Base-by-base conservation (phyloP, 2,797 vertebrate genomes). In the Melanotaenia nigrans region DNA sequence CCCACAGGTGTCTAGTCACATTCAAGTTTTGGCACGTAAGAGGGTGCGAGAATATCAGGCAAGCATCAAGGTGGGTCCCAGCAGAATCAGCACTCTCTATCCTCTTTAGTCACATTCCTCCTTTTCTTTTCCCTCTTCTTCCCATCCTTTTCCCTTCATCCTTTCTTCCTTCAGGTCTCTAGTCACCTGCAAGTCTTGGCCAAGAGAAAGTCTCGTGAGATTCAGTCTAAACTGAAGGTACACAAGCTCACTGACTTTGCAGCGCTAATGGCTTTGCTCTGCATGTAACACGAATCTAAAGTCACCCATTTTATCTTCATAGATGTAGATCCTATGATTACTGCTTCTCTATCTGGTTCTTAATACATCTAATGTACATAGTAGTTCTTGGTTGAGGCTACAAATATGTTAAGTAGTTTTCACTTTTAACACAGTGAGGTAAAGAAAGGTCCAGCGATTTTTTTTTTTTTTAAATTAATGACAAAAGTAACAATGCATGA, bases 201-300 rank as follows among this genome's bases (percentile, higher is more conserved):
- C 92, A 96, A 96, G 90, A 95, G 97, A 97, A 97, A 97, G 94
- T 97, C 97, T 95, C 96, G 96, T 72, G 97, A 98, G 94, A 96
- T 97, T 96, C 97, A 97, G 95, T 96, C 96, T 95, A 97, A 97
- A 93, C 95, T 98, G 89, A 98, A 98, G 97, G 97, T 98, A 98
- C 87, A 95, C 92, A 78, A 10, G 81, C 79, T 85, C 56, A 85
- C 78, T 87, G 82, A 78, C 71, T 74, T 71, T 73, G 81, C 75
- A 65, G 25, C 38, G 63, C 73, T 76, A 75, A 71, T 57, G 7
- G 85, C 85, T 88, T 87, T 2, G 51, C 87, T 78, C 74, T 80
- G 86, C 86, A 85, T 76, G 73, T 66, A 57, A 58, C 61, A 68
- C 53, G 53, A 51, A 73, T 70, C 61, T 30, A 68, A 42, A 45